Conservation (phyloP, 2,888 invertebrate species). For the Stenodera caucasica region DNA sequence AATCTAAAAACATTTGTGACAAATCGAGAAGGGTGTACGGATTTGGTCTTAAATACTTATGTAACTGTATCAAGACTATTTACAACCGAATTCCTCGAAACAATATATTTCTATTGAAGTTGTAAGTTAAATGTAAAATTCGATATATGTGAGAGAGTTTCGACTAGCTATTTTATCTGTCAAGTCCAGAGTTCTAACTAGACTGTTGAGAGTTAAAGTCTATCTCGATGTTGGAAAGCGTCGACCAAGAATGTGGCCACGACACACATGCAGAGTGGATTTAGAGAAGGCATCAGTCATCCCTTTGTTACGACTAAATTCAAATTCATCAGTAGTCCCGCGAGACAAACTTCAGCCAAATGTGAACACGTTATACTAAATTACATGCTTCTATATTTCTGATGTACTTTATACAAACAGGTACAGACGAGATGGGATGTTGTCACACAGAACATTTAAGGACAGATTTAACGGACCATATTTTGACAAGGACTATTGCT, state of each 20-base stretch:
- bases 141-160: constrained; percentile 24
- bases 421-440: constrained; percentile 24
- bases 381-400: constrained; percentile 35
- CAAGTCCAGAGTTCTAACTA: constrained; percentile 27
- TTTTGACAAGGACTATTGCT: constrained; percentile 35
- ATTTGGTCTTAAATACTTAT: constrained; percentile 12
- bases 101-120: constrained; percentile 27
- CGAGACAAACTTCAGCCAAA: constrained; percentile 35
- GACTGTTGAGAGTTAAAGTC: constrained; percentile 25
- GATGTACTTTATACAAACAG: constrained; percentile 17
- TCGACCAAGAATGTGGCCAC: constrained; percentile 33
- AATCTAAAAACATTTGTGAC: constrained; percentile 8
- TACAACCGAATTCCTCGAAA: constrained; percentile 24
- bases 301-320: constrained; percentile 35
- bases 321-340: constrained; percentile 34
- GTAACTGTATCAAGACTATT: constrained; percentile 11
- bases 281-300: constrained; percentile 36
- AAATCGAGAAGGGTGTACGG: constrained; percentile 11
- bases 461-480: constrained; percentile 34
- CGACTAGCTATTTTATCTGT: constrained; percentile 28
- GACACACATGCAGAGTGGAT: constrained; percentile 33
- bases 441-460: constrained; percentile 28
- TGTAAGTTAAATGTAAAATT: constrained; percentile 26
- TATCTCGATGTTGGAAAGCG: constrained; percentile 21
- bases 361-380: constrained; percentile 39